Evolutionary conservation across 2,113 vertebrate species (phyloP).

Genomic region (Oxyruncus cristatus): DNA sequence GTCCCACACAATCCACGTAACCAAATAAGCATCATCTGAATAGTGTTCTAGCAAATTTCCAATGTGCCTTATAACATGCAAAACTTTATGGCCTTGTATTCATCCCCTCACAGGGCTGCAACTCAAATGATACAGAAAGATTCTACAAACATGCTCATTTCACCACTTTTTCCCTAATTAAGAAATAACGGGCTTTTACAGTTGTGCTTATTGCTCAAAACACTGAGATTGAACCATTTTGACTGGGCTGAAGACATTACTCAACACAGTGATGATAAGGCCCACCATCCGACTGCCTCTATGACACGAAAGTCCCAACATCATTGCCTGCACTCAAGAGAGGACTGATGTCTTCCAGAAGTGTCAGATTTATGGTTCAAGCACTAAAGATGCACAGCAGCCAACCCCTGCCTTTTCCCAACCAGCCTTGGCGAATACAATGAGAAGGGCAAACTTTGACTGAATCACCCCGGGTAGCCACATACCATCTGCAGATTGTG

Average conservation of each 20-base stretch:
- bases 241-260: background rate
- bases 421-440: accelerated
- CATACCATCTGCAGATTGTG: background rate
- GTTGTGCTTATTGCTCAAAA: background rate
- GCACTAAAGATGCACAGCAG: accelerated
- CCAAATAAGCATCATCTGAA: background rate
- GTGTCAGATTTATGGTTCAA: background rate
- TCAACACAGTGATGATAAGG: background rate
- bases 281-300: background rate
- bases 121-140: background rate
- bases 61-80: background rate
- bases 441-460: background rate
- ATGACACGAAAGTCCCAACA: background rate
- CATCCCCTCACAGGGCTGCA: background rate
- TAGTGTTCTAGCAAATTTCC: background rate
- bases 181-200: background rate
- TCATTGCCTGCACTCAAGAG: background rate
- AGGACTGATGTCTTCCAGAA: background rate
- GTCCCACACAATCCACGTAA: background rate
- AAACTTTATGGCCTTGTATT: background rate
- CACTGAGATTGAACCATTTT: background rate
- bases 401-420: background rate
- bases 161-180: background rate
- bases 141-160: background rate
- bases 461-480: background rate